Evolutionary conservation across 2,113 vertebrate species (phyloP), one percentile per base, ranked within the genome.

Genomic region (Bathybates hornii): DNA sequence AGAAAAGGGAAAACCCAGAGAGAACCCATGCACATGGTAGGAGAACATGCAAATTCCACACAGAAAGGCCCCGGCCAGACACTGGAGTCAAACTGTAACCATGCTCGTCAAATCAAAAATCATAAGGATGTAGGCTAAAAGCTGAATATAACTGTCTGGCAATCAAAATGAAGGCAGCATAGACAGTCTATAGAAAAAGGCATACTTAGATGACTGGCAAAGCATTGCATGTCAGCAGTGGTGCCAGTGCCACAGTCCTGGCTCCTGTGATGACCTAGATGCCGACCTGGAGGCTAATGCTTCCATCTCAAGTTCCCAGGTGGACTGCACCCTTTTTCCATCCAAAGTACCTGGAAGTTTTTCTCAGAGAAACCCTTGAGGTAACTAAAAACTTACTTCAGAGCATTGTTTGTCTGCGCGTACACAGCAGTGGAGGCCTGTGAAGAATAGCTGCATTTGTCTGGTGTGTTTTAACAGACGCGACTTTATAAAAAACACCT

Each of bases 381-480:
- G 68, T 73, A 73, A 73, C 68, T 73, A 73, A 73, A 73, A 73
- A 48, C 21, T 29, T 76, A 76, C 43, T 76, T 76, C 24, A 17
- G 43, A 50, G 2, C 24, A 50, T 50, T 32, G 14, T 7, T 78
- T n/a, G 16, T 78, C 24, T 5, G 45, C 0, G 4, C 2, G 14
- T 48, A 48, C 9, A 29, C 41, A 48, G 9, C 41, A 29, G 71
- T 29, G 71, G 16, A 1, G 71, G 43, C 71, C 43, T 11, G 71
- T 29, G 71, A 76, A 50, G 9, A 32, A 8, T 32, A 32, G 32
- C 14, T 17, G 4, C 43, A 78, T 78, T 12, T 32, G 10, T 50
- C 71, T 50, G 43, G 24, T n/a, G 27, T 50, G 43, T 32, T 76
- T 78, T 50, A 50, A 78, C 16, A 50, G 27, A 11, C 16, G 4